phyloP scores from a whole-genome alignment of 1,140 invertebrate species.

The Ruditapes philippinarum region DNA sequence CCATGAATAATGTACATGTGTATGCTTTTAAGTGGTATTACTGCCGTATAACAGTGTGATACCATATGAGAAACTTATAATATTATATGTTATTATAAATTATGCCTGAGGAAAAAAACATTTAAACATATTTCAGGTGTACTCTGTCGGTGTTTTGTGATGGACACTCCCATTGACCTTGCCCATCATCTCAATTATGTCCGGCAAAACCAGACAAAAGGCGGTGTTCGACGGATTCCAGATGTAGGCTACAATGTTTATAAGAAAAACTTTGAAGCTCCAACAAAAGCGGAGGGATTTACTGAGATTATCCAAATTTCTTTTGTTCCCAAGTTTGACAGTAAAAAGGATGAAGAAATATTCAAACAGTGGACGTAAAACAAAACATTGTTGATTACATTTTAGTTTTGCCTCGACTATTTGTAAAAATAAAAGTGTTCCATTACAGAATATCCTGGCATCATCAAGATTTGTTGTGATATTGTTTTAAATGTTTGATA shows the following conservation, averaged over 20 bases:
- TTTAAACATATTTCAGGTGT: slow-evolving; percentile 85
- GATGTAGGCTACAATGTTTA: slow-evolving; percentile 93
- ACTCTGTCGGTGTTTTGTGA: slow-evolving; percentile 93
- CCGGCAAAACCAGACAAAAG: slow-evolving; percentile 89
- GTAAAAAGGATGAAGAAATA: slow-evolving; percentile 90
- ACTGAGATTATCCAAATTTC: slow-evolving; percentile 92
- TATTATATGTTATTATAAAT: too few relatives aligned
- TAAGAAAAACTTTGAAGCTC: slow-evolving; percentile 92
- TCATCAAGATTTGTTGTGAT: too few relatives aligned
- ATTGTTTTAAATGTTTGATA: too few relatives aligned
- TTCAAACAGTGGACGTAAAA: slow-evolving; percentile 86
- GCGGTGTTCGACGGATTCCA: slow-evolving; percentile 88
- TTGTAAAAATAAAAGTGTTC: too few relatives aligned
- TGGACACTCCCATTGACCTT: slow-evolving; percentile 91
- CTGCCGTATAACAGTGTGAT: too few relatives aligned
- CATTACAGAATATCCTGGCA: too few relatives aligned
- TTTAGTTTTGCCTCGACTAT: too few relatives aligned
- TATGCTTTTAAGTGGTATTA: too few relatives aligned
- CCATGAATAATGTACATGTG: too few relatives aligned
- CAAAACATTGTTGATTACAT: too few relatives aligned
- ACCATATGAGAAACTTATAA: too few relatives aligned
- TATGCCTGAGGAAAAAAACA: too few relatives aligned
- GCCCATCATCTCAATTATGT: slow-evolving; percentile 96
- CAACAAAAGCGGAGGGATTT: slow-evolving; percentile 93
- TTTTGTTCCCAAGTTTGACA: slow-evolving; percentile 92